These are phyloP conservation scores for Tipula unca DNA, from an alignment of 2,888 invertebrate species.

Conservation along the genomic window DNA sequence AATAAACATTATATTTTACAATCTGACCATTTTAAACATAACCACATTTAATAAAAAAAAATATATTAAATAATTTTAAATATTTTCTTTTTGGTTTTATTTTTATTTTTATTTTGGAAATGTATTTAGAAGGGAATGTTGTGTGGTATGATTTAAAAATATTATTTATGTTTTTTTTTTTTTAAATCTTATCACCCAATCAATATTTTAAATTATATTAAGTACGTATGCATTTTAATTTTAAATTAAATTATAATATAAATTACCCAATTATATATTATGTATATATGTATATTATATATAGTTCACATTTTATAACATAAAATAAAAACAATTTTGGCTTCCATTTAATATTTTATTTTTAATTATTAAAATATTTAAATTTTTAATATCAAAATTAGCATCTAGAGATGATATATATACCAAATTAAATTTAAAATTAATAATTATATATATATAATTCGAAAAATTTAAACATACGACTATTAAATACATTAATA, in stretches of 20 bases:
- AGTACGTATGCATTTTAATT: not conserved
- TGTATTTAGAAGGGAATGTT: not conserved
- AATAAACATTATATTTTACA: not conserved
- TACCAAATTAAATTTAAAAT: not conserved
- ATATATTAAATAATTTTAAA: not conserved
- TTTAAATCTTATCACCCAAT: not conserved
- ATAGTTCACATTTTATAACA: not conserved
- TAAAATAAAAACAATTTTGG: not conserved
- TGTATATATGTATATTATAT: no score
- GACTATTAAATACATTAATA: not conserved
- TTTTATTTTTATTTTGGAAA: not conserved
- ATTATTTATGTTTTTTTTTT: not conserved
- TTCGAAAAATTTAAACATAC: not conserved
- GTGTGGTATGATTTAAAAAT: not conserved
- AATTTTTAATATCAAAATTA: not conserved
- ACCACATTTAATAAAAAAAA: not conserved
- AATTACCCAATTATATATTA: not conserved
- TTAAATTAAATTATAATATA: not conserved
- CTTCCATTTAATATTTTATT: not conserved
- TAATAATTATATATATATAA: not conserved
- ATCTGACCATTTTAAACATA: constrained; percentile 8
- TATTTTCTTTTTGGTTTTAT: not conserved
- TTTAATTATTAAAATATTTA: not conserved
- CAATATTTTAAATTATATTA: not conserved
- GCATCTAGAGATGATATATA: not conserved